Percentiles rank a stretch among this genome's conserved stretches.
Evolutionary conservation across 2,888 invertebrate species (phyloP).

Genomic region (Hipparchia sbordonii): DNA sequence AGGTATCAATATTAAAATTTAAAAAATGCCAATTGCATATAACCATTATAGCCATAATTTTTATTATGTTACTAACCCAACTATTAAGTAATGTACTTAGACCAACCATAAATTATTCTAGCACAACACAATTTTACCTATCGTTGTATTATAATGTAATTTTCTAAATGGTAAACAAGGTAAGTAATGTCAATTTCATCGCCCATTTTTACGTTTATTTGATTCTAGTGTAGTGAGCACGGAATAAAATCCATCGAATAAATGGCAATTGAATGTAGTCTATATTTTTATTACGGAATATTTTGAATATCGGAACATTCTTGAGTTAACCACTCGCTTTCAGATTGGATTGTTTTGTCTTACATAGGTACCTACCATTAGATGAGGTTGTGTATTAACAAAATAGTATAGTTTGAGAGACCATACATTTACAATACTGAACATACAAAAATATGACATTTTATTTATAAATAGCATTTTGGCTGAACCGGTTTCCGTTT

Average conservation of each 20-base stretch:
- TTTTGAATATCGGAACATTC: not conserved
- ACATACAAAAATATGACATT: no score
- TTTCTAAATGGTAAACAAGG: conserved; percentile 34
- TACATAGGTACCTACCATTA: no score
- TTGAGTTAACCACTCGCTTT: not conserved
- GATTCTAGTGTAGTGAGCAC: not conserved
- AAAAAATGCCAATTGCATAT: no score
- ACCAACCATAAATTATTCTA: not conserved
- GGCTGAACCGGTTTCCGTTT: no score
- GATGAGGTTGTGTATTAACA: no score
- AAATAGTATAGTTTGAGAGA: no score
- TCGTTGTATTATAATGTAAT: conserved; percentile 38
- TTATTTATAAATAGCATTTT: no score
- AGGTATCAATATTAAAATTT: no score
- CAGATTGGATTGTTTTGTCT: no score
- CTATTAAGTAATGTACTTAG: not conserved
- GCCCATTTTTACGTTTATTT: conserved; percentile 27
- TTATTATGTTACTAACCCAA: no score
- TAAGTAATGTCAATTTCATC: conserved; percentile 29
- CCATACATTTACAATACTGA: no score
- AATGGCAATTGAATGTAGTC: conserved; percentile 1
- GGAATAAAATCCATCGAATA: conserved; percentile 8
- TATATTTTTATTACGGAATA: conserved; percentile 5
- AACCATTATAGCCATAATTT: no score
- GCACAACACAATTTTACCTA: not conserved